These are phyloP conservation scores for Cotesia typhae DNA, from an alignment of 1,140 invertebrate species.

Conservation along the genomic window DNA sequence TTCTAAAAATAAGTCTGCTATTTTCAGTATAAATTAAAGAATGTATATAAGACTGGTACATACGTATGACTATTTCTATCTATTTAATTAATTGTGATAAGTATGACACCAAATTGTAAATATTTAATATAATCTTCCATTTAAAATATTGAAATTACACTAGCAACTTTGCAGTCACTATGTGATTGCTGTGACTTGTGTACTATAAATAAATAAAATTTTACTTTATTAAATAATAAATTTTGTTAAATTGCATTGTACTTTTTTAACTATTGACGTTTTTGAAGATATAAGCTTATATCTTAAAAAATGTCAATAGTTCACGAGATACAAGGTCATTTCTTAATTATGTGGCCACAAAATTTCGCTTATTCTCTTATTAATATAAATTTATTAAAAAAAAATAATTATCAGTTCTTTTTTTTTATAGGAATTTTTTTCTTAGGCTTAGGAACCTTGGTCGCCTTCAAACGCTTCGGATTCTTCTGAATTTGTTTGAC, in stretches of 20 bases:
- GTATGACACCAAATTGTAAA: conserved; percentile 19
- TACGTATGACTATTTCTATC: conserved; percentile 20
- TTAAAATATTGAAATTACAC: conserved; percentile 30
- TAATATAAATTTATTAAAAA: not conserved
- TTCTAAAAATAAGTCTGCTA: too few species aligned
- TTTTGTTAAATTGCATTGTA: too few species aligned
- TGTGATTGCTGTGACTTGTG: too few species aligned
- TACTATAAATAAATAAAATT: too few species aligned
- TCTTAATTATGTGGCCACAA: too few species aligned
- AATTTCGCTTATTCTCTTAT: too few species aligned
- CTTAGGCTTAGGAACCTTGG: conserved; percentile 50
- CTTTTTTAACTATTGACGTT: too few species aligned
- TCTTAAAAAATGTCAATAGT: too few species aligned
- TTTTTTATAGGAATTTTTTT: conserved; percentile 39
- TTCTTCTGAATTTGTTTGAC: conserved; percentile 57
- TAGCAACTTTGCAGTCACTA: not conserved
- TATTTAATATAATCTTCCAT: conserved; percentile 31
- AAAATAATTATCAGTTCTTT: not conserved
- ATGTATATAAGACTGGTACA: conserved; percentile 29
- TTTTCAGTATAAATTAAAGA: too few species aligned
- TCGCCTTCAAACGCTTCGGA: conserved; percentile 53
- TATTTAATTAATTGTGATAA: conserved; percentile 19
- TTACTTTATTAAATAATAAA: too few species aligned
- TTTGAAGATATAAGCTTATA: too few species aligned
- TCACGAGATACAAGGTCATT: too few species aligned